Evolutionary conservation across 2,113 vertebrate genomes (phyloP).

Genomic region (human): GRCh38 chr2:235627501-235628000

Average conservation of each 20-base stretch:
- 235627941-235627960: not conserved
- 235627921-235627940: not conserved
- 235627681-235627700: rapidly evolving
- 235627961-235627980: not conserved
- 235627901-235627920: not conserved
- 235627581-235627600: rapidly evolving
- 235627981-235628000: rapidly evolving
- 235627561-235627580: rapidly evolving
- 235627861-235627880: not conserved
- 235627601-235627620: rapidly evolving
- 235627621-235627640: rapidly evolving
- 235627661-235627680: not conserved
- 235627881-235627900: not conserved
- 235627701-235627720: not conserved
- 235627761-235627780: not conserved
- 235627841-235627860: not conserved
- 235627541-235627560: rapidly evolving
- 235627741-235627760: rapidly evolving
- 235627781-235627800: not conserved
- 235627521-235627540: rapidly evolving
- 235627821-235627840: conserved; percentile 25
- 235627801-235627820: conserved; percentile 1
- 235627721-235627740: rapidly evolving
- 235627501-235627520: rapidly evolving
- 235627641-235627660: rapidly evolving